Percentiles rank a stretch among this genome's conserved stretches.
Evolutionary conservation across 1,140 invertebrate species (phyloP).

Genomic region (Lysiphlebus fabarum): DNA sequence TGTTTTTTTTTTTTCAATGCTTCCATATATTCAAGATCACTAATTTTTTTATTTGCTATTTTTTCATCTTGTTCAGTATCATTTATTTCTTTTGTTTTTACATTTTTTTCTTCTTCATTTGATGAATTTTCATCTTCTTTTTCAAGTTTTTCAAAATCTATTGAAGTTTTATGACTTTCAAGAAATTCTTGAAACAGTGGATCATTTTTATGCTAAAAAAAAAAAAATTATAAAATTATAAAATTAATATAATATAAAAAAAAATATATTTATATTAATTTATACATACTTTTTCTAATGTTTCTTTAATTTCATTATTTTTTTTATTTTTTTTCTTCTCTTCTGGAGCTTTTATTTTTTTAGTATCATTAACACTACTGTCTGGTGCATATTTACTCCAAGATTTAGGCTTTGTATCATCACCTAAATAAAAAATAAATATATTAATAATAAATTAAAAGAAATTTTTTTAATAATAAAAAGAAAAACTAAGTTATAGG

Average conservation of each 20-base stretch:
- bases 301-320: constrained; percentile 64
- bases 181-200: constrained; percentile 86
- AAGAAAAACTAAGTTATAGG: not conserved
- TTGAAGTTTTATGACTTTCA: constrained; percentile 66
- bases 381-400: constrained; percentile 85
- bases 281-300: too few relatives aligned
- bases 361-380: constrained; percentile 62
- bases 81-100: constrained; percentile 37
- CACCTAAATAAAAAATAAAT: constrained; percentile 55
- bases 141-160: constrained; percentile 62
- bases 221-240: constrained; percentile 34
- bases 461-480: not conserved
- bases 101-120: constrained; percentile 20
- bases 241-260: too few relatives aligned
- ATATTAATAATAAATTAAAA: not conserved
- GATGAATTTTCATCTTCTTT: constrained; percentile 59
- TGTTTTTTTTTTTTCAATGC: constrained; percentile 46
- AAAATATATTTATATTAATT: too few relatives aligned
- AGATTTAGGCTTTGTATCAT: constrained; percentile 78
- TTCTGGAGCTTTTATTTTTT: constrained; percentile 44
- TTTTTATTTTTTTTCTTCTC: constrained; percentile 52
- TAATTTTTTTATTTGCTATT: constrained; percentile 65
- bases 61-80: constrained; percentile 53
- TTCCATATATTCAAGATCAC: constrained; percentile 70
- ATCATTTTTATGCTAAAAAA: constrained; percentile 83